A percentile compares a stretch with the other conserved stretches of the same genome.
These are phyloP conservation scores for Xenus cinereus DNA, from an alignment of 2,113 vertebrate species.

Conservation along the genomic window DNA sequence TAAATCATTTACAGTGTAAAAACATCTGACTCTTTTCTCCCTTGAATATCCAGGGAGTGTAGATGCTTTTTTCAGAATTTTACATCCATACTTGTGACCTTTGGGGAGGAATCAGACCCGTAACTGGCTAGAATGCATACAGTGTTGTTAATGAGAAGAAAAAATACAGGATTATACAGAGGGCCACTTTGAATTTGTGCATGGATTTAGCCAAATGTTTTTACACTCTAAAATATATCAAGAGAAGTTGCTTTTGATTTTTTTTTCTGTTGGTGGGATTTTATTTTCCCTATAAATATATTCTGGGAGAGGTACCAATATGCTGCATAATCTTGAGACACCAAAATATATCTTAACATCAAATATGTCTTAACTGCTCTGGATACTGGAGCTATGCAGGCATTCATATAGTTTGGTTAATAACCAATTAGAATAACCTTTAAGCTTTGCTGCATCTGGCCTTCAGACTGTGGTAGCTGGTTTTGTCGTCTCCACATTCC, in stretches of 20 bases:
- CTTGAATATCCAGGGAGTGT: not conserved
- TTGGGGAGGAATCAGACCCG: not conserved
- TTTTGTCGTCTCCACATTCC: not conserved
- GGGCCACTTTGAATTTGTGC: not conserved
- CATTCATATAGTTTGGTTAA: not conserved
- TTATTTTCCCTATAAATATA: not conserved
- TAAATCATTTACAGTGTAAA: not conserved
- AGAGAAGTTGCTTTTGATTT: not conserved
- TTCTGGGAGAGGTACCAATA: not conserved
- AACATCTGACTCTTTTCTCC: accelerated
- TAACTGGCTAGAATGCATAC: not conserved
- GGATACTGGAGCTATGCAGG: not conserved
- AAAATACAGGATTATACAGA: not conserved
- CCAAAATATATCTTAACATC: not conserved
- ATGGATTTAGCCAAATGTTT: not conserved
- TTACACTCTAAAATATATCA: not conserved
- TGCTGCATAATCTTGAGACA: not conserved
- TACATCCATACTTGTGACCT: not conserved
- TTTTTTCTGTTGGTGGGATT: not conserved
- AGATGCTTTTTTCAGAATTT: not conserved
- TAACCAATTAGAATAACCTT: not conserved
- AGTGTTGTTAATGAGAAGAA: not conserved
- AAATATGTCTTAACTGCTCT: not conserved
- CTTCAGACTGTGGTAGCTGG: not conserved
- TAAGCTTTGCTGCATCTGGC: not conserved